These are phyloP conservation scores for Otus scops DNA, from an alignment of 2,797 vertebrate genomes.

Conservation along the genomic window DNA sequence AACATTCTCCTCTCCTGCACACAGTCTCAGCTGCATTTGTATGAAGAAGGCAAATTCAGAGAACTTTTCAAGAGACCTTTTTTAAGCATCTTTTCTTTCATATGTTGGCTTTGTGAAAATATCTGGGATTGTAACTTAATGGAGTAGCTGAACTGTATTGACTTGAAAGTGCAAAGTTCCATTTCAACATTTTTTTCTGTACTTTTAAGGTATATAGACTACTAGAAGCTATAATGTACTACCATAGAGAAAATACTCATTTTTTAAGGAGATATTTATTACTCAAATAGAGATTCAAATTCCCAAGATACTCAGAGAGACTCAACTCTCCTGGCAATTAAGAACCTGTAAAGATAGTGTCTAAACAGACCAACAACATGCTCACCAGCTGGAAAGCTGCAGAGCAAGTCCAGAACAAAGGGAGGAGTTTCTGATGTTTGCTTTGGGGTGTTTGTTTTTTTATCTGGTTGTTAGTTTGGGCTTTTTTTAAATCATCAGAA, in stretches of 20 bases:
- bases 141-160: background rate
- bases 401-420: background rate
- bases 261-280: background rate
- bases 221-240: background rate
- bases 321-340: background rate
- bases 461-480: background rate
- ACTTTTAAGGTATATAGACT: background rate
- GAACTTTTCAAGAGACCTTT: background rate
- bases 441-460: background rate
- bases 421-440: background rate
- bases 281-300: background rate
- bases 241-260: background rate
- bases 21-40: background rate
- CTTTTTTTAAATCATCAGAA: background rate
- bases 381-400: background rate
- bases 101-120: background rate
- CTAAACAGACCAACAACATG: background rate
- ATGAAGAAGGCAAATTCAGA: background rate
- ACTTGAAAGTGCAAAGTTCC: background rate
- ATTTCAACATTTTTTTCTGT: background rate
- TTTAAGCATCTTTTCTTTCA: background rate
- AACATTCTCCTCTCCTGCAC: background rate
- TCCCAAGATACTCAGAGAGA: background rate
- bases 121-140: background rate
- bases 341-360: background rate